These are phyloP conservation scores for Piprites chloris DNA, from an alignment of 2,113 vertebrate genomes.

Conservation along the genomic window DNA sequence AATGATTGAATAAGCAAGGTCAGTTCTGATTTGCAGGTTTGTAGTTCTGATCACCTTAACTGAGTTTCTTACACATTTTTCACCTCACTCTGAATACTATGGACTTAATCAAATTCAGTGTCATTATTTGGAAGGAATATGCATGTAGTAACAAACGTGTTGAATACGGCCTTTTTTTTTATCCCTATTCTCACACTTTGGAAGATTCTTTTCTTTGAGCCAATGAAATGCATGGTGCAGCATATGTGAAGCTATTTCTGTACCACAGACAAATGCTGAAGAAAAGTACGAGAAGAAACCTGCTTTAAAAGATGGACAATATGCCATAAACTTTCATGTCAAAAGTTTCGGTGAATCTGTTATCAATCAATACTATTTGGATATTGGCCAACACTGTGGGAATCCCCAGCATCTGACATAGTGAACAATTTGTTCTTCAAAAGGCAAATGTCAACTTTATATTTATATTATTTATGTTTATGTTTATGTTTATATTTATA, in stretches of 20 bases:
- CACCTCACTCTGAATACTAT: background rate
- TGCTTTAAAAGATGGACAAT: background rate
- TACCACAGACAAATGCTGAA: background rate
- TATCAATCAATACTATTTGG: background rate
- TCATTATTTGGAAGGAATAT: background rate
- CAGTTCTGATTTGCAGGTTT: background rate
- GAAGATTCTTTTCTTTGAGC: background rate
- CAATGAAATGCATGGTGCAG: background rate
- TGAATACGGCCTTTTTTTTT: background rate
- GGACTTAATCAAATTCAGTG: background rate
- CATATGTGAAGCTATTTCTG: background rate
- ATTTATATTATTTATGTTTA: background rate
- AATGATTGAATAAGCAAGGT: background rate
- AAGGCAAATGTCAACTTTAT: background rate
- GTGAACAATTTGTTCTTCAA: background rate
- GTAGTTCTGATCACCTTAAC: background rate
- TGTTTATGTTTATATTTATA: background rate
- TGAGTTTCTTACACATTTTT: background rate
- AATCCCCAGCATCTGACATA: background rate
- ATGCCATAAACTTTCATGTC: background rate
- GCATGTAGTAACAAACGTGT: background rate
- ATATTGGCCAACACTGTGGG: background rate
- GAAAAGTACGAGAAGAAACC: background rate
- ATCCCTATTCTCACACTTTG: background rate
- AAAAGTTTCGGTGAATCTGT: background rate